Conservation (phyloP, 1,140 invertebrate species). For the Drosophila virilis region DNA sequence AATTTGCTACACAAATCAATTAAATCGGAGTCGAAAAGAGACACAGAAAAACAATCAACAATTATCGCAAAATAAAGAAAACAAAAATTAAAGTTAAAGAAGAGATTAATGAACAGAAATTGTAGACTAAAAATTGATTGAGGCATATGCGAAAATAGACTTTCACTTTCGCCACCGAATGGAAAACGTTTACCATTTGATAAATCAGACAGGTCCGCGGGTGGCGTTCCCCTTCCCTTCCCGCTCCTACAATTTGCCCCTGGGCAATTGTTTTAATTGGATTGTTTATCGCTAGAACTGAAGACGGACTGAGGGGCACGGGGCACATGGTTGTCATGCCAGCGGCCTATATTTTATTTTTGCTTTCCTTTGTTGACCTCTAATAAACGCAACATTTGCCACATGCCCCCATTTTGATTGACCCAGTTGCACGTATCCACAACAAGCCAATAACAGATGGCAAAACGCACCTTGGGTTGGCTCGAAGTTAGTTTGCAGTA, state of each 20-base stretch:
- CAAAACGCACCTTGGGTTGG: slow-evolving; percentile 13
- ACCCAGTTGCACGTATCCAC: slow-evolving; percentile 53
- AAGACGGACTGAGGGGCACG: neutral
- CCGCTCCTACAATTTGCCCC: slow-evolving; percentile 51
- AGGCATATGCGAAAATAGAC: slow-evolving; percentile 55
- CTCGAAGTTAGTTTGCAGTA: neutral
- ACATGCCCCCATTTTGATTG: slow-evolving; percentile 64
- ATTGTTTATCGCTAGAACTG: slow-evolving; percentile 63
- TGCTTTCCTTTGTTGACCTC: slow-evolving; percentile 53
- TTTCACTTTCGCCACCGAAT: slow-evolving; percentile 56
- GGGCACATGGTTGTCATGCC: slow-evolving; percentile 49
- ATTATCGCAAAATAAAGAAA: slow-evolving; percentile 50
- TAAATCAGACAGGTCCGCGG: neutral
- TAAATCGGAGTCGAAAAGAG: too few species aligned
- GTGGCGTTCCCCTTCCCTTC: neutral
- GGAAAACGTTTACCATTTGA: slow-evolving; percentile 31
- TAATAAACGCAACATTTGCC: slow-evolving; percentile 50
- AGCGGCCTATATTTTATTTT: slow-evolving; percentile 59
- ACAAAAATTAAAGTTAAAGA: slow-evolving; percentile 43
- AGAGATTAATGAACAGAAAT: slow-evolving; percentile 74
- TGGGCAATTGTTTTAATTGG: slow-evolving; percentile 77
- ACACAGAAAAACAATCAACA: slow-evolving; percentile 62
- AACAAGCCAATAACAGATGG: slow-evolving; percentile 10
- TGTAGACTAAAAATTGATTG: slow-evolving; percentile 59
- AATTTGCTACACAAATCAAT: too few species aligned